Evolutionary conservation across 2,113 vertebrate genomes (phyloP), one percentile per base, ranked within the genome.

Genomic region (Oophaga pumilio): DNA sequence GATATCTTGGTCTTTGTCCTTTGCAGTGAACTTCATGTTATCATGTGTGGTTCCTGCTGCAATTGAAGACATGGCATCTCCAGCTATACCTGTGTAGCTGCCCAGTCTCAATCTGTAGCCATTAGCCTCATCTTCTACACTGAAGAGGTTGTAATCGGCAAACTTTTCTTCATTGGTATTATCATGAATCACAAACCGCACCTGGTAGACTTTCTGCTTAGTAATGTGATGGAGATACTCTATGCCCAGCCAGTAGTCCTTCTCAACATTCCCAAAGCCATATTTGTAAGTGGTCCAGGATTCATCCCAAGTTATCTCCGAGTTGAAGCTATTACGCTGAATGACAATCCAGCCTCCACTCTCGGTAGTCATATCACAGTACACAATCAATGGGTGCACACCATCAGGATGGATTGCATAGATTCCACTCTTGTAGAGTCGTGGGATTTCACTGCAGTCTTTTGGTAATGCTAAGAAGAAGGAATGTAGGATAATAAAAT

Each of bases 211-310:
- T 74, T 88, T 88, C 88, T 94, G 93, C 89, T 90, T 90, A 0
- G 93, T 92, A 79, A 94, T 91, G 76, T 91, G 89, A 83, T 91
- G 91, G 90, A 94, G 89, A 87, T 93, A 93, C 83, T 93, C 91
- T 0, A 90, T 90, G 76, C 93, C 93, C 86, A 94, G 60, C 93
- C 93, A 94, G 88, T 92, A 89, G 17, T 94, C 92, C 1, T 0
- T 81, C 33, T 62, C n/a, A 68, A 94, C 92, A 0, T 93, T 91
- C 60, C 93, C 93, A 0, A 94, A 94, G 85, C 92, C 93, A 78
- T 91, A 93, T 89, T 93, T 93, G 82, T 93, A 93, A 62, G 92
- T 93, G 79, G 86, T 92, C 93, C 92, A 93, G 79, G 92, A 92
- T 0, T 93, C 84, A 53, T 87, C 92, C 93, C 93, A 93, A 0